Conservation (phyloP, 2,113 vertebrate genomes). For the Caretta caretta region DNA sequence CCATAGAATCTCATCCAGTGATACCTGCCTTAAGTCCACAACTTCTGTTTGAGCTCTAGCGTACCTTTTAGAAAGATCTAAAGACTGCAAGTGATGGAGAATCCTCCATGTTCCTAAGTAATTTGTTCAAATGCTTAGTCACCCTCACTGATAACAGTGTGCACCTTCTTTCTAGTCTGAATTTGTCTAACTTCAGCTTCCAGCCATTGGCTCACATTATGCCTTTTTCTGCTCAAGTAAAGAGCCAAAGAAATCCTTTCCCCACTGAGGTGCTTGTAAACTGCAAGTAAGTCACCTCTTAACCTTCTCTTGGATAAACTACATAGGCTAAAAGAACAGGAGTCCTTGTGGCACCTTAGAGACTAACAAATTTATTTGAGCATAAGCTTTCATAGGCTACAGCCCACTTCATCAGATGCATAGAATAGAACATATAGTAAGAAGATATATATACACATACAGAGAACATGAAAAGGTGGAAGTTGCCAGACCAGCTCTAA, state of each 20-base stretch:
- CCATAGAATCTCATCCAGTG: slow-evolving; percentile 31
- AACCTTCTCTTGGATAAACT: neutral
- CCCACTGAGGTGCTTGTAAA: neutral
- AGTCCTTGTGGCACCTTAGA: no score
- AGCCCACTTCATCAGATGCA: no score
- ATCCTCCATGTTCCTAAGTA: neutral
- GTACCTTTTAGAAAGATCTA: slow-evolving; percentile 29
- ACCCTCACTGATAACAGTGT: neutral
- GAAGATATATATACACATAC: no score
- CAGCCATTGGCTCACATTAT: neutral
- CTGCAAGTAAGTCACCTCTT: neutral
- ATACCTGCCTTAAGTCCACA: neutral
- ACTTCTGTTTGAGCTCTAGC: slow-evolving; percentile 22
- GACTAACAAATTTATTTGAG: no score
- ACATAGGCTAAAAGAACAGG: neutral
- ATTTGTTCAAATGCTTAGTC: neutral
- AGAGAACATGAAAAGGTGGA: no score
- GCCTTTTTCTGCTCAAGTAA: neutral
- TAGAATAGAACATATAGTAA: no score
- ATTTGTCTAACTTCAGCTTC: neutral
- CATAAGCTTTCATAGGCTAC: no score
- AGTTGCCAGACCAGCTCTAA: no score
- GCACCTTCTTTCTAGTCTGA: neutral
- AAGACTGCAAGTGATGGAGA: neutral
- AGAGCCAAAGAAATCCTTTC: neutral